Conservation (phyloP, 2,797 vertebrate species). For the Molossus molossus region DNA sequence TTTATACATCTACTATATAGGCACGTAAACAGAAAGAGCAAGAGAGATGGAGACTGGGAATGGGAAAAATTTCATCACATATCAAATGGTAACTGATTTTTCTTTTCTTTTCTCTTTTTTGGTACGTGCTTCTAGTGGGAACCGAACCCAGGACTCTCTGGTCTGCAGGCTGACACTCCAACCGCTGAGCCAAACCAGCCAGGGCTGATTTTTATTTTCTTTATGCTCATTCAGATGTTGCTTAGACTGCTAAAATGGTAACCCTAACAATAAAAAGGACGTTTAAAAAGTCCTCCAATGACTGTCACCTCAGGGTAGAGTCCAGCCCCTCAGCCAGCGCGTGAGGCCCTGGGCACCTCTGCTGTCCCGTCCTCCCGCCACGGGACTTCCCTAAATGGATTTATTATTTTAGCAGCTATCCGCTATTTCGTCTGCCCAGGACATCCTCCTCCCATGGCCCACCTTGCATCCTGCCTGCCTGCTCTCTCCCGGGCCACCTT, state of each 20-base stretch:
- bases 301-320: background rate
- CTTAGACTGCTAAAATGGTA: background rate
- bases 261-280: background rate
- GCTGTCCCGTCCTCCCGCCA: background rate
- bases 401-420: background rate
- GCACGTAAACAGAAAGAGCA: background rate
- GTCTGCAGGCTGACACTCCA: too few species aligned
- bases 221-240: slow-evolving; percentile 19
- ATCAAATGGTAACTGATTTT: background rate
- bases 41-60: background rate
- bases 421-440: background rate
- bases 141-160: too few species aligned
- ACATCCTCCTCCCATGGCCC: accelerated
- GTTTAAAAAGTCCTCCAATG: background rate
- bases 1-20: background rate
- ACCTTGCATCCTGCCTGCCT: background rate
- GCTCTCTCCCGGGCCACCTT: background rate
- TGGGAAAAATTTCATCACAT: background rate
- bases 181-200: too few species aligned
- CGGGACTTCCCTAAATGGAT: background rate
- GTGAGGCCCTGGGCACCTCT: background rate
- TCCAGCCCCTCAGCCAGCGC: background rate
- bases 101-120: too few species aligned
- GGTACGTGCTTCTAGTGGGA: too few species aligned
- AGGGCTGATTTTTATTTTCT: slow-evolving; percentile 6